Conservation (phyloP, 2,113 vertebrate species). For the Macrotis lagotis region DNA sequence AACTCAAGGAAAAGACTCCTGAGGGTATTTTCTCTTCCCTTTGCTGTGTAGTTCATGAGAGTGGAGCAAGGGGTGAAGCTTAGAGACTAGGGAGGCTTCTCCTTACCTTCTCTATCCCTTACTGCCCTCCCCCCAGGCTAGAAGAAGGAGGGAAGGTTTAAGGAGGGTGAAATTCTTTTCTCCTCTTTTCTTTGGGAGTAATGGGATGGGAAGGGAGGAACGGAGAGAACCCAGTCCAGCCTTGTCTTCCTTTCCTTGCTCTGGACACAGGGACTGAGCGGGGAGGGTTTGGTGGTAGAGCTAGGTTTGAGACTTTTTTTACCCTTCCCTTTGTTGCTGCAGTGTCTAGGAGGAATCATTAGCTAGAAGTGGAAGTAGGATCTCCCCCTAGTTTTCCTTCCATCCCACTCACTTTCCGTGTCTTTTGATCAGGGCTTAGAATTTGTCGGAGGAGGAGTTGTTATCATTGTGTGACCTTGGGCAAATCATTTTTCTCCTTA, state of each 20-base stretch:
- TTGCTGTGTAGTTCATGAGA: not conserved
- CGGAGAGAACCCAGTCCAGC: not conserved
- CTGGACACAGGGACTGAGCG: too few relatives aligned
- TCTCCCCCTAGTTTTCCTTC: not conserved
- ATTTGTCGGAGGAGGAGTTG: not conserved
- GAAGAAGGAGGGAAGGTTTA: not conserved
- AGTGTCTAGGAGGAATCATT: not conserved
- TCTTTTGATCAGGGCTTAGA: not conserved
- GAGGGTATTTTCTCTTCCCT: not conserved
- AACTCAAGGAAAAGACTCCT: accelerated
- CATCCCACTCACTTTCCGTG: not conserved
- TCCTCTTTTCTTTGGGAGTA: not conserved
- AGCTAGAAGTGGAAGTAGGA: not conserved
- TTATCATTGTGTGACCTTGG: not conserved
- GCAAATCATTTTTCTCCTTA: not conserved
- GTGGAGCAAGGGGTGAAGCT: too few relatives aligned
- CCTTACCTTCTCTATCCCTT: not conserved
- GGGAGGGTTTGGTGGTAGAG: not conserved
- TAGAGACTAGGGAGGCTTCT: not conserved
- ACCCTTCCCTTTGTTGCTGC: not conserved
- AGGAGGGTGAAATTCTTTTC: not conserved
- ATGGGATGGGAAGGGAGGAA: not conserved
- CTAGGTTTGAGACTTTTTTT: not conserved
- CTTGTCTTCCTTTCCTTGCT: too few relatives aligned
- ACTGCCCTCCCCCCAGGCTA: not conserved